Conservation (phyloP, 1,140 invertebrate genomes). For the Bombus soroeensis region DNA sequence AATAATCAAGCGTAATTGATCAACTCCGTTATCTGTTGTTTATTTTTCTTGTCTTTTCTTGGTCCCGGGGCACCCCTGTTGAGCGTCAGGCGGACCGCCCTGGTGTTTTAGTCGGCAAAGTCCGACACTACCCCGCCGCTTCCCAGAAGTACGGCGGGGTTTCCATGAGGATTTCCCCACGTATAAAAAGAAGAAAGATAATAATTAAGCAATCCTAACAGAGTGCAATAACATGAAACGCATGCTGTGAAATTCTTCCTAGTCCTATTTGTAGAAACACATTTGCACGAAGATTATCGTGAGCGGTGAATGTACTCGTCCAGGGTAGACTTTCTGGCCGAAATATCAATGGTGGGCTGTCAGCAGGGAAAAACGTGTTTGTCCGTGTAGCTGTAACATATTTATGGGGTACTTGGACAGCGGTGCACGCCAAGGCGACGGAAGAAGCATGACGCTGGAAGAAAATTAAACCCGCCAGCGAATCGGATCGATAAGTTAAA, state of each 20-base stretch:
- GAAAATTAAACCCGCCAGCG: constrained; percentile 33
- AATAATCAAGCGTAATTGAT: background rate
- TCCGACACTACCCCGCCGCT: too few relatives aligned
- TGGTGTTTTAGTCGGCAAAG: too few relatives aligned
- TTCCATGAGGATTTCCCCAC: too few relatives aligned
- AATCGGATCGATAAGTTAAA: constrained; percentile 38
- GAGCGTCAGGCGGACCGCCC: too few relatives aligned
- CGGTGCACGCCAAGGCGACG: constrained; percentile 9
- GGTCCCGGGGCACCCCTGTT: too few relatives aligned
- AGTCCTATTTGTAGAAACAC: background rate
- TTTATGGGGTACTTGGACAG: constrained; percentile 24
- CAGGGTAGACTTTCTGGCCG: background rate
- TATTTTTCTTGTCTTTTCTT: too few relatives aligned
- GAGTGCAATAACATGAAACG: too few relatives aligned
- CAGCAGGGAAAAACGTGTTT: background rate
- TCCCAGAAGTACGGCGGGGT: too few relatives aligned
- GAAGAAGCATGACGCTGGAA: constrained; percentile 18
- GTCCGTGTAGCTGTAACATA: constrained; percentile 1
- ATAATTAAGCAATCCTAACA: background rate
- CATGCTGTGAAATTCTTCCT: background rate
- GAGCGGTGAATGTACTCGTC: background rate
- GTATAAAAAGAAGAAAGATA: too few relatives aligned
- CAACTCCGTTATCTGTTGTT: too few relatives aligned
- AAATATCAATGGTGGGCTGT: constrained; percentile 24
- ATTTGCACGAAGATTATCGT: background rate